phyloP scores from a whole-genome alignment of 2,797 vertebrate species.

The Acrossocheilus wenchowensis region DNA sequence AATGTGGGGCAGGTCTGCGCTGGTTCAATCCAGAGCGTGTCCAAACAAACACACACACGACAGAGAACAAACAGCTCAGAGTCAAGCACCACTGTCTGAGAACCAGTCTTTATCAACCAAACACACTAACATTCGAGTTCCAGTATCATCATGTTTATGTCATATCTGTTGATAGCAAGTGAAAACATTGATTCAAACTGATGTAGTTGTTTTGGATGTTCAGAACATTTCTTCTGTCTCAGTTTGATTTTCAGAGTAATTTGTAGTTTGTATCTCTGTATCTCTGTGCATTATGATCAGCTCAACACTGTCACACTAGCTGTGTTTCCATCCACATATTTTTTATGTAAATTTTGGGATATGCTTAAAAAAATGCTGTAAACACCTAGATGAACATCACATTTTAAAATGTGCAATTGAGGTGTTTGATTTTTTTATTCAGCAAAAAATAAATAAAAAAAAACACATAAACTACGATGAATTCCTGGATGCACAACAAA shows the following conservation, averaged over 20 bases:
- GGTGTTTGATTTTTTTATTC: too few species aligned
- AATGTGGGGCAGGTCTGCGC: conserved; percentile 22
- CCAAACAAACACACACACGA: background rate
- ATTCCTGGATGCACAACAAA: too few species aligned
- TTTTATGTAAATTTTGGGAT: background rate
- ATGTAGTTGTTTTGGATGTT: background rate
- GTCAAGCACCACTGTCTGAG: background rate
- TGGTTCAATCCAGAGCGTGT: background rate
- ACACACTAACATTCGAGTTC: background rate
- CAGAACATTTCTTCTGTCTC: background rate
- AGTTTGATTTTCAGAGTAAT: background rate
- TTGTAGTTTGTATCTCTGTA: background rate
- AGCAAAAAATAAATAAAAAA: too few species aligned
- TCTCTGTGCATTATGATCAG: background rate
- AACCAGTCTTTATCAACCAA: background rate
- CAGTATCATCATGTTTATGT: too few species aligned
- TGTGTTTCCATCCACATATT: background rate
- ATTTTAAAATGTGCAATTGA: too few species aligned
- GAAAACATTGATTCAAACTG: background rate
- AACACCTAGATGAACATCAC: background rate
- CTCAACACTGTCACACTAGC: background rate
- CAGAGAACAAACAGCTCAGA: background rate
- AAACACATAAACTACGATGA: background rate
- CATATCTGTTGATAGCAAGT: background rate
- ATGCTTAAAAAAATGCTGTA: too few species aligned